A percentile compares a stretch with the other conserved stretches of the same genome.
These are phyloP conservation scores for Acronicta psi DNA, from an alignment of 2,888 invertebrate species.

Conservation along the genomic window DNA sequence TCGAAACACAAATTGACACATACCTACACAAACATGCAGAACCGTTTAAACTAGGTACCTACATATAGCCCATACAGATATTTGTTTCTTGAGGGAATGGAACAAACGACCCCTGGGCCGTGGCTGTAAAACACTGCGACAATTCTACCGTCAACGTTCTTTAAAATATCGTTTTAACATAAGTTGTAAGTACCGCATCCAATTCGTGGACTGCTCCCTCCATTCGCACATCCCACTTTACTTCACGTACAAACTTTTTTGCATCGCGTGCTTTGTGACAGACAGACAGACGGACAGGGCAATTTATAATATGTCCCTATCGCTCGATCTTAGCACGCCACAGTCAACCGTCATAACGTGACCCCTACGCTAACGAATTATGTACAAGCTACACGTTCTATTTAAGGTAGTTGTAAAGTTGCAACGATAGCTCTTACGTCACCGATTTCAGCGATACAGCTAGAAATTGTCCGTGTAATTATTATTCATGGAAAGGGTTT, in stretches of 20 bases:
- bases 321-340: conserved; percentile 72
- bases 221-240: conserved; percentile 37
- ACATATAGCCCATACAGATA: no score
- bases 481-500: conserved; percentile 69
- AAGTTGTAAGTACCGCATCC: no score
- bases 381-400: conserved; percentile 31
- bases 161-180: conserved; percentile 1
- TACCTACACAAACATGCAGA: no score
- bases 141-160: no score
- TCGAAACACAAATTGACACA: no score
- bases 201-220: conserved; percentile 17
- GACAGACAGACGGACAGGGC: conserved; percentile 86
- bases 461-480: conserved; percentile 70
- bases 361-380: conserved; percentile 3
- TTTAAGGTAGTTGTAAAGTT: conserved; percentile 54
- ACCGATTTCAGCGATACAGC: conserved; percentile 70
- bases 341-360: conserved; percentile 59
- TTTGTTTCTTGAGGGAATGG: no score
- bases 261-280: conserved; percentile 86
- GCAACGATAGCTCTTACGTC: conserved; percentile 53
- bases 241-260: conserved; percentile 74
- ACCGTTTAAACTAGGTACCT: no score
- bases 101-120: no score
- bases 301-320: conserved; percentile 88
- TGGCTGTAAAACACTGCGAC: no score